These are phyloP conservation scores for Acomys russatus DNA, from an alignment of 2,797 vertebrate species.

Conservation along the genomic window DNA sequence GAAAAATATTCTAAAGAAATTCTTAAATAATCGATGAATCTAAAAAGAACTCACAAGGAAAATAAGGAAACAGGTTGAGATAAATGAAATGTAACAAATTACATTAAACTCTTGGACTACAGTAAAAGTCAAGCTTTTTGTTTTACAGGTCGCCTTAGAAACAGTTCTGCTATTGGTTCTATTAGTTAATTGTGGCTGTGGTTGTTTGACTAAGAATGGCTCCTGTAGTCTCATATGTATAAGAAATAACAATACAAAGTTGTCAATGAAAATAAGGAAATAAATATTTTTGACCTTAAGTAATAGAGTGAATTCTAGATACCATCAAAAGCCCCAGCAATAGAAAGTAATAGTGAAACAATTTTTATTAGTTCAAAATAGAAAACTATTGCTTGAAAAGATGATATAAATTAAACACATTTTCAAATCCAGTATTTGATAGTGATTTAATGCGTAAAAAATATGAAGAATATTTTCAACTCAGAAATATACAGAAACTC, in stretches of 20 bases:
- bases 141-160: background rate
- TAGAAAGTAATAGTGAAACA: background rate
- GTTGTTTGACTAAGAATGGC: too few relatives aligned
- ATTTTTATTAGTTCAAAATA: background rate
- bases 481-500: background rate
- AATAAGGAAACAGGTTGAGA: background rate
- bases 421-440: background rate
- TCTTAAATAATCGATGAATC: background rate
- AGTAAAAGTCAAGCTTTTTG: background rate
- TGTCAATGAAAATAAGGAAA: background rate
- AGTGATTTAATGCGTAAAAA: background rate
- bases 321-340: background rate
- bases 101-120: background rate
- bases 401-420: background rate
- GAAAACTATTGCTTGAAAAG: background rate
- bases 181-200: background rate
- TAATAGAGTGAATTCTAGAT: background rate
- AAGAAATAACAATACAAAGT: background rate
- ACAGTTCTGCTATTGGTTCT: too few relatives aligned
- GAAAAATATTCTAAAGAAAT: background rate
- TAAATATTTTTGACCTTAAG: background rate
- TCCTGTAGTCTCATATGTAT: background rate
- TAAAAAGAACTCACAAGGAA: background rate
- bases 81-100: background rate
- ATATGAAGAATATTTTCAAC: background rate